phyloP scores from a whole-genome alignment of 2,113 vertebrate species.

The Herpailurus yagouaroundi region DNA sequence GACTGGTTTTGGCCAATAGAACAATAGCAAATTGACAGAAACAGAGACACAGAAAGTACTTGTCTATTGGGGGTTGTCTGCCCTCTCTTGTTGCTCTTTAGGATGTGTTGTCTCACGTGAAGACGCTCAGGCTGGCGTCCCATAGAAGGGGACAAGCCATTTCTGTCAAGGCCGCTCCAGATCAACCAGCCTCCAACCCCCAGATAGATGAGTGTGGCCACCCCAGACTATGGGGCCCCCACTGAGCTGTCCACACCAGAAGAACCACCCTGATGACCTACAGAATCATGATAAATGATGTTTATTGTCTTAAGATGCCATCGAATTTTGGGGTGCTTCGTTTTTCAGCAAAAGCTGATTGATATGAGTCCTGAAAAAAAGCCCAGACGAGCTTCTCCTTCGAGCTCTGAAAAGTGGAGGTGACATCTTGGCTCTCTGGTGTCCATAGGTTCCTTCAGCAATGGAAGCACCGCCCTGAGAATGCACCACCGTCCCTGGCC shows the following conservation, averaged over 20 bases:
- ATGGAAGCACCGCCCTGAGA: not conserved
- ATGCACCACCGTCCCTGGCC: not conserved
- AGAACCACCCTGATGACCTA: not conserved
- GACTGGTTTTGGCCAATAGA: not conserved
- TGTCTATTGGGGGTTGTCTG: not conserved
- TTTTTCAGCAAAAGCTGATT: not conserved
- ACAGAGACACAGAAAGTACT: not conserved
- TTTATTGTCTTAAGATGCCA: not conserved
- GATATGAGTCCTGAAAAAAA: not conserved
- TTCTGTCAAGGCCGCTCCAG: not conserved
- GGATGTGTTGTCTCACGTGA: not conserved
- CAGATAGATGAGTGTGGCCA: not conserved
- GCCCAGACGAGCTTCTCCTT: not conserved
- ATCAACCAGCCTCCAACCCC: not conserved
- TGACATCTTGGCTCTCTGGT: not conserved
- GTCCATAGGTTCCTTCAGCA: not conserved
- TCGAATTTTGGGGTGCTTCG: not conserved
- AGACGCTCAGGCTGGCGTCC: not conserved
- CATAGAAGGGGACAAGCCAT: rapidly evolving
- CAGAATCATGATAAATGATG: not conserved
- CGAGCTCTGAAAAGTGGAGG: not conserved
- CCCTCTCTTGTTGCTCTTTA: not conserved
- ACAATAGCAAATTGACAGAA: not conserved
- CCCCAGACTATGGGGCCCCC: not conserved
- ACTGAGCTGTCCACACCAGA: not conserved